Base-by-base conservation (phyloP, 1,140 invertebrate genomes). In the Leptopilina clavipes region DNA sequence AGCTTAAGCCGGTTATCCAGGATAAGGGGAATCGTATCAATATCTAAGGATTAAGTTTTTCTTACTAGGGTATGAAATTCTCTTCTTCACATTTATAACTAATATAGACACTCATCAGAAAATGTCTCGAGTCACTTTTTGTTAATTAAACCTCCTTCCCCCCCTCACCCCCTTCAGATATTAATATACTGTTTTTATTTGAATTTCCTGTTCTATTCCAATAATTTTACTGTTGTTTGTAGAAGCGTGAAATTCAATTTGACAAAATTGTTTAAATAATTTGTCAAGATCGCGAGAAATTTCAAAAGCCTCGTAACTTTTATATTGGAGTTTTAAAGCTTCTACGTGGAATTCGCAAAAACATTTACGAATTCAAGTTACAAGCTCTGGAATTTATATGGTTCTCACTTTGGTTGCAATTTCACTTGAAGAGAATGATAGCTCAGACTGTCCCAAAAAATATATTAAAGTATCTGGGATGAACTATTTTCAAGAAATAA, bases 21-120 rank as follows among this genome's bases (percentile, higher is more conserved):
- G 56, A 65, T 65, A 65, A 65, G 22, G 56, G 56, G 56, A 59
- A 65, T 65, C 56, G 56, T 65, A 65, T 65, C 56, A 65, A 65
- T 65, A 65, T 65, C 56, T 65, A 65, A 65, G 56, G 56, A 65
- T 65, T 65, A 65, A 65, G 56, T 65, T 65, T 65, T 65, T 65
- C 56, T 31, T 31, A 12, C 22, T 3, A 31, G 37, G 37, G 22
- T 31, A 65, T 31, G 56, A 65, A 65, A 65, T 65, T 22, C 25
- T 31, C 56, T 31, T 31, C 22, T 65, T 65, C 12, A 65, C 12
- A 22, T 31, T 31, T 65, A 65, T 65, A 19, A 65, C 56, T 65
- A 65, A 65, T 65, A 65, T 6, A 40, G 22, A 31, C 25, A n/a
- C 22, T 31, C 22, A 31, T 31, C 14, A 65, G 14, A 31, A 8